These are phyloP conservation scores for Thryonomys swinderianus DNA, from an alignment of 2,113 vertebrate species.

Conservation along the genomic window DNA sequence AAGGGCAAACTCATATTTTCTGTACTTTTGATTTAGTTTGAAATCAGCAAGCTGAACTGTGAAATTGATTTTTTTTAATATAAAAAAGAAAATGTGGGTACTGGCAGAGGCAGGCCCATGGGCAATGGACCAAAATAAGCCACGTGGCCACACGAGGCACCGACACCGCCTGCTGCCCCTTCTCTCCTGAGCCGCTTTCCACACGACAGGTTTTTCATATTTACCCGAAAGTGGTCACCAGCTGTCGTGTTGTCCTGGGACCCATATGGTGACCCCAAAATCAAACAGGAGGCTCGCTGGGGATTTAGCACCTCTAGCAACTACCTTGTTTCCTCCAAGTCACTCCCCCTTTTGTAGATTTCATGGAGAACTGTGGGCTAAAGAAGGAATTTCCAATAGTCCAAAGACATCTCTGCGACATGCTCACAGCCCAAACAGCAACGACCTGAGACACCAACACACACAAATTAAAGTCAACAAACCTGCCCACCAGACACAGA, in stretches of 20 bases:
- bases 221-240: background rate
- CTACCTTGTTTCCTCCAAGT: background rate
- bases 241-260: background rate
- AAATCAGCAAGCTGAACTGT: background rate
- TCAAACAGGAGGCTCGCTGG: background rate
- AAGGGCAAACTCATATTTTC: background rate
- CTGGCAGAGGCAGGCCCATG: background rate
- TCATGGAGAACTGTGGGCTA: background rate
- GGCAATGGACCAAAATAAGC: background rate
- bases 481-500: background rate
- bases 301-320: background rate
- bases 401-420: background rate
- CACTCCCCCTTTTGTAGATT: background rate
- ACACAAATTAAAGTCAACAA: background rate
- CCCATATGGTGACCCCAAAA: background rate
- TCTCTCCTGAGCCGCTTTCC: background rate
- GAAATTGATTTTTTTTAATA: background rate
- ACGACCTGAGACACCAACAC: background rate
- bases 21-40: background rate
- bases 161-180: accelerated
- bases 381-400: background rate
- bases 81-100: background rate
- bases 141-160: accelerated
- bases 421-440: background rate
- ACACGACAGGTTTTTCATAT: background rate